Evolutionary conservation across 2,797 vertebrate species (phyloP), one percentile per base, ranked within the genome.

Genomic region (Pipistrellus pygmaeus): DNA sequence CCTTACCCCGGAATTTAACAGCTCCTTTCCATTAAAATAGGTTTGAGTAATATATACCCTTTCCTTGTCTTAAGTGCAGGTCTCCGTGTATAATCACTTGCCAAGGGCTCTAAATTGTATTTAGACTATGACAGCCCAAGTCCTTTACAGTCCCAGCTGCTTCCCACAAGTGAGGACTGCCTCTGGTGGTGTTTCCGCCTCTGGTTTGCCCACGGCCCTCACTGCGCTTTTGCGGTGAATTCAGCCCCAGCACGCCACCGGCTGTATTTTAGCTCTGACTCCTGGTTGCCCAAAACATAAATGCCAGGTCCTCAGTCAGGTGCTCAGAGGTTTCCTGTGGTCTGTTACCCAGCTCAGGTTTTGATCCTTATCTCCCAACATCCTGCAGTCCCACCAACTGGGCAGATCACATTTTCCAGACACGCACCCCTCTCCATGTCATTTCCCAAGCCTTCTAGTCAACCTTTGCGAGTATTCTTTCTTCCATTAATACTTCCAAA

Each of bases 101-200:
- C 57, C 57, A 44, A 86, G 72, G 81, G 51, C 72, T 55, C 21
- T n/a, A 17, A 81, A 38, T 6, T 30, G 6, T 2, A 46, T 35
- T 72, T 81, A 51, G 15, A 10, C 48, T 9, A 0, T 14, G n/a
- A 38, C 12, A 41, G 5, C 10, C 8, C 1, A 1, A n/a, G 4
- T 66, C 71, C 13, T 51, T 3, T 21, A 10, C 11, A 8, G 21
- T 53, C 53, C 64, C 17, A 5, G 4, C 1, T 0, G 27, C 35
- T 46, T 73, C n/a, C 30, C 66, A 30, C n/a, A 48, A 48, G 62
- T 55, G 11, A 57, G 55, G 62, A 17, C 0, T 53, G 17, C 51
- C 21, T 68, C 83, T n/a, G 27, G 23, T 35, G 38, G 48, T 13
- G 30, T 18, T 7, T 11, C 8, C 3, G 55, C 11, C 44, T 44